Conservation (phyloP, 2,797 vertebrate genomes). For the Kryptopterus vitreolus region DNA sequence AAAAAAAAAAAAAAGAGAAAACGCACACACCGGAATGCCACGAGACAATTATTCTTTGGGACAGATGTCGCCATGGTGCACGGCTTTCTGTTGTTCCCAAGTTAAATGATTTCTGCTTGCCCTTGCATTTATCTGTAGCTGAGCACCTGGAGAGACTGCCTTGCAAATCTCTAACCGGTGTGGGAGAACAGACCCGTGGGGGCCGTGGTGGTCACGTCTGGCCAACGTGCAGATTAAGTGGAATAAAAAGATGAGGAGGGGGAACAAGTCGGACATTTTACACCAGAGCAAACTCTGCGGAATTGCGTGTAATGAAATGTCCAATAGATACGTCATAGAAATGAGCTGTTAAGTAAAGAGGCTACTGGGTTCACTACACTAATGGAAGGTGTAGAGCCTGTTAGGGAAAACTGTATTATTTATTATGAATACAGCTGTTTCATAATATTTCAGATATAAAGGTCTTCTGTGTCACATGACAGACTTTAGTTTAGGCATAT, state of each 20-base stretch:
- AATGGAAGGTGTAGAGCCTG: not conserved
- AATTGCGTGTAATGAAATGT: constrained; percentile 17
- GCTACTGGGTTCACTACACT: not conserved
- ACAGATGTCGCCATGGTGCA: constrained; percentile 55
- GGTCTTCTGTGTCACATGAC: constrained; percentile 3
- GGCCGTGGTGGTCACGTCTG: not conserved
- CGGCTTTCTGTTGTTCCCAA: constrained; percentile 48
- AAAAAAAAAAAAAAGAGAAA: not conserved
- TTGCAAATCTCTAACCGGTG: constrained; percentile 40
- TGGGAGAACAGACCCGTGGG: not conserved
- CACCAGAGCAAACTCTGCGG: constrained; percentile 1
- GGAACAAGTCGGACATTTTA: not conserved
- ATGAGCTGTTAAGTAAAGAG: constrained; percentile 22
- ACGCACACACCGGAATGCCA: constrained; percentile 36
- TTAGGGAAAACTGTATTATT: not conserved
- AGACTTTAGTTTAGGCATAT: not conserved
- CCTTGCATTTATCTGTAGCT: constrained; percentile 55
- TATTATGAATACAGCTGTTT: not conserved
- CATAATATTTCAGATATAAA: not conserved
- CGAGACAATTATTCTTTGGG: constrained; percentile 52
- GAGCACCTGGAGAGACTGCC: constrained; percentile 29
- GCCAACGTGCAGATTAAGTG: constrained; percentile 13
- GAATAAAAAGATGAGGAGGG: not conserved
- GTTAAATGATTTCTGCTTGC: constrained; percentile 56
- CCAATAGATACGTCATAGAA: constrained; percentile 8